Conservation (phyloP, 2,113 vertebrate species). For the Rhabdornis inornatus region DNA sequence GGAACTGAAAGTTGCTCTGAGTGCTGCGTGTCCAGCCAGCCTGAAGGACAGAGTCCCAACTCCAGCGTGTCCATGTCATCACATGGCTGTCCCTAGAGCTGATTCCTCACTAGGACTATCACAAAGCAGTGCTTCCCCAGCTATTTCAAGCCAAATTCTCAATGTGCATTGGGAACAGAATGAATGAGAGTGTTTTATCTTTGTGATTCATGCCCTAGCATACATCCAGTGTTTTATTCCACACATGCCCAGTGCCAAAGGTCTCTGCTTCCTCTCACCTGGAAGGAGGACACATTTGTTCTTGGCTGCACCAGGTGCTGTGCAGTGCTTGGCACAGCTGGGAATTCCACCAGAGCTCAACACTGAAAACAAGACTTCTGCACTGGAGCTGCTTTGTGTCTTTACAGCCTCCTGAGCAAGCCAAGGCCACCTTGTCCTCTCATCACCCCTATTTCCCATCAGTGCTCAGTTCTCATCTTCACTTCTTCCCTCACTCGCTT, state of each 20-base stretch:
- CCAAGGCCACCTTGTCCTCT: background rate
- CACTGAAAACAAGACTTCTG: background rate
- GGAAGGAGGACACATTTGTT: fast-evolving
- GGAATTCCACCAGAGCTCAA: background rate
- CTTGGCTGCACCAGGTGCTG: background rate
- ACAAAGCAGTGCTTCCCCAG: background rate
- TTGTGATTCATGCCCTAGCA: background rate
- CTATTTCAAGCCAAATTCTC: background rate
- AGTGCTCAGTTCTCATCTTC: background rate
- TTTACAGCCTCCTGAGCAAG: background rate
- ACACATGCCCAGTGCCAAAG: background rate
- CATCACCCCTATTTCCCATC: background rate
- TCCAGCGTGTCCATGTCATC: fast-evolving
- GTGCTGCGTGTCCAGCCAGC: background rate
- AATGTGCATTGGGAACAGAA: background rate
- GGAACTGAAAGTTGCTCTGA: background rate
- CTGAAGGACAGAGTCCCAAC: background rate
- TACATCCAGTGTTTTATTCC: background rate
- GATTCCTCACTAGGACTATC: background rate
- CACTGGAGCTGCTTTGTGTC: background rate
- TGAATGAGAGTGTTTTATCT: background rate
- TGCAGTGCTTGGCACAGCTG: background rate
- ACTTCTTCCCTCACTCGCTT: background rate
- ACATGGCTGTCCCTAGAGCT: background rate
- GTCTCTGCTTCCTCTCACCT: background rate